phyloP scores from a whole-genome alignment of 2,113 vertebrate genomes.

The Sylvietta virens region DNA sequence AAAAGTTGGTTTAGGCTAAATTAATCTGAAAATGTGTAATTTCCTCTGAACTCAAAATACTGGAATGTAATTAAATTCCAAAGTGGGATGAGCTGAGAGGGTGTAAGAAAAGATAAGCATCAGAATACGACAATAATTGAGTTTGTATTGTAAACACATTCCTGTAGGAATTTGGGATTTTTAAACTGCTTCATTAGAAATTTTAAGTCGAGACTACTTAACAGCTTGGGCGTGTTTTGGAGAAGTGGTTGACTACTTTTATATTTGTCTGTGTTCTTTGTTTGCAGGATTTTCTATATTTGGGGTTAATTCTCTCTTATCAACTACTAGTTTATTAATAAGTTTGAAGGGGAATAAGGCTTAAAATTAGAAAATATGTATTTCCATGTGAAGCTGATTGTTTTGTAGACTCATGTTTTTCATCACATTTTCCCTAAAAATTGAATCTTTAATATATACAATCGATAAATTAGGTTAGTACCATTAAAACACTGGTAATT shows the following conservation, averaged over 20 bases:
- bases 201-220: not conserved
- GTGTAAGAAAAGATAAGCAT: slow-evolving; percentile 7
- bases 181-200: not conserved
- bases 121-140: not conserved
- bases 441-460: not conserved
- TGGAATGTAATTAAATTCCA: slow-evolving; percentile 40
- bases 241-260: not conserved
- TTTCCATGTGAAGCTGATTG: not conserved
- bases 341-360: not conserved
- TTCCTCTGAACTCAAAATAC: slow-evolving; percentile 39
- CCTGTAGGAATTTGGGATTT: not conserved
- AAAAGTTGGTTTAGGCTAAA: not conserved
- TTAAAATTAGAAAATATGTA: not conserved
- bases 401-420: not conserved
- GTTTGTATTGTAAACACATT: slow-evolving; percentile 11
- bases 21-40: slow-evolving; percentile 46
- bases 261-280: not conserved
- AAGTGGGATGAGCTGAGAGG: slow-evolving; percentile 12
- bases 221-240: not conserved
- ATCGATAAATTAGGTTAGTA: not conserved
- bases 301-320: not conserved
- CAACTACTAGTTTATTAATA: not conserved
- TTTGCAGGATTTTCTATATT: not conserved
- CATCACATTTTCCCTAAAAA: not conserved
- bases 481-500: not conserved